Base-by-base conservation (phyloP, 1,140 invertebrate genomes). In the Meloidogyne hapla region DNA sequence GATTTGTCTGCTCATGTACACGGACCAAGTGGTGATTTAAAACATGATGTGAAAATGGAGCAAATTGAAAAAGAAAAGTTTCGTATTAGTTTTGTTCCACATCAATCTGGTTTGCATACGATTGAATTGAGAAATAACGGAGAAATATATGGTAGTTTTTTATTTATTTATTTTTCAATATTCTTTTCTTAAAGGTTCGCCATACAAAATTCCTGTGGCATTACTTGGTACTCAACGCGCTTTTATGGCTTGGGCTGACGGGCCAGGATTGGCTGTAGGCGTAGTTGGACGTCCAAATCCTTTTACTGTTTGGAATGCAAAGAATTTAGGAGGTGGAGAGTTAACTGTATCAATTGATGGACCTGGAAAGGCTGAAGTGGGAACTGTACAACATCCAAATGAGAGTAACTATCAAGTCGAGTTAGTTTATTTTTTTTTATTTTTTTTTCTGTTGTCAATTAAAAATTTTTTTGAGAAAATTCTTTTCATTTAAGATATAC, bases 201-300 rank as follows among this genome's bases (percentile, higher is more conserved):
- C 78, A 12, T 79, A 82, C 63, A 40, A 56, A 21, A 33, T 80
- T 28, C 69, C 77, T 10, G 78, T 79, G 8, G 66, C 74, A n/a
- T 69, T 80, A 18, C 42, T 80, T 5, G 78, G 78, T 1, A 61
- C 48, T 23, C 23, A n/a, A 61, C 23, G 78, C 5, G 78, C 78
- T 33, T 74, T 79, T 62, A 26, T 12, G 9, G 79, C 61, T 25
- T 26, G 21, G 15, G 79, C 78, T 73, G 45, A 67, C 15, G 78
- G 78, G 18, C 33, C 38, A 6, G 78, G 78, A 13, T 62, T 79
- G 23, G 26, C 12, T 18, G 18, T 8, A 10, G 78, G 78, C 12
- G n/a, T 70, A 63, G 79, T 81, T 21, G 71, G 69, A 21, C 12
- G 23, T 2, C 15, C 45, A 8, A 26, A 79, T 13, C 42, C 79